Evolutionary conservation across 2,888 invertebrate genomes (phyloP), one percentile per base, ranked within the genome.

Genomic region (Agelastica alni): DNA sequence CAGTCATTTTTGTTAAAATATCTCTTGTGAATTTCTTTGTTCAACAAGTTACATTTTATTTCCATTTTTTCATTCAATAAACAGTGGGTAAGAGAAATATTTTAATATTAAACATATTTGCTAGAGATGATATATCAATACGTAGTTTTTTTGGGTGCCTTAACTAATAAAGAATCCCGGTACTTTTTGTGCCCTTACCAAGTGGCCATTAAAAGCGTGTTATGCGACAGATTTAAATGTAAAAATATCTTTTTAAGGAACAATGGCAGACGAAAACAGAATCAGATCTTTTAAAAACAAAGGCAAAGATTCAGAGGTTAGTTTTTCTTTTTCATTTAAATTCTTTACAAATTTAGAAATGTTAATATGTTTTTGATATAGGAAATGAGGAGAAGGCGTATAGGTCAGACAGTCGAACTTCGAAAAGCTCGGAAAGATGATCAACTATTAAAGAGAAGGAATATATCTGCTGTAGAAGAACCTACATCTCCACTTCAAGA

Each of bases 371-470:
- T 16, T 2, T 9, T 34, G 16, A 16, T 34, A 4, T 58, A 93
- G 93, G 93, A 94, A 65, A 87, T 96, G 74, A 86, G 97, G 42
- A 85, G 94, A 60, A 87, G 95, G 61, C 84, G 98, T 51, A 91
- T 86, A 55, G 96, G 96, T 75, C 86, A 91, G 39, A 91, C 90
- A 2, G 87, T 98, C 2, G 93, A 96, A 64, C 80, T 99, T 22
- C 85, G 98, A 10, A 97, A 97, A 79, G 89, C 92, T 12, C 90
- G 91, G 51, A 91, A 96, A 64, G 96, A 97, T 75, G 96, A 97
- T 66, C 95, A 96, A 72, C 79, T 98, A 30, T 84, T 91, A 48
- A 99, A 99, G 76, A 81, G 93, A 13, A 82, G 97, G 51, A 96
- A 96, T 65, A 83, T 96, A 63, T 83, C 82, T 0, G 77, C 83